phyloP scores from a whole-genome alignment of 2,113 vertebrate species.

The Bubo bubo region DNA sequence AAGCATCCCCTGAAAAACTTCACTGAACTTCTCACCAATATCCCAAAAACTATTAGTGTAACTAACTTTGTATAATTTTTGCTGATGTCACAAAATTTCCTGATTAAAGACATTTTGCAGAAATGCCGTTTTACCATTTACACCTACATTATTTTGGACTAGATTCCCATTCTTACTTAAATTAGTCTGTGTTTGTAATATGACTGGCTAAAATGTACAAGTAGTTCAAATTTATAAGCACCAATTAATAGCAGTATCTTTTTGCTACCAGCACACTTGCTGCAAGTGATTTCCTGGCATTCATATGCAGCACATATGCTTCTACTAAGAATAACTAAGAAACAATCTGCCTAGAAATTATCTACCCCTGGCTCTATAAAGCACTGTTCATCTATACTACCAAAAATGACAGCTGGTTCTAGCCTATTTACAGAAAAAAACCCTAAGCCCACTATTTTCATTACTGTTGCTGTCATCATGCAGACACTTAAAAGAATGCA shows the following conservation, averaged over 20 bases:
- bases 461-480: not conserved
- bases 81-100: not conserved
- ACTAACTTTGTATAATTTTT: not conserved
- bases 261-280: constrained; percentile 12
- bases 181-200: not conserved
- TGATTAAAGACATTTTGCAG: not conserved
- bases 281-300: constrained; percentile 67
- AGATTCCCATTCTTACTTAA: not conserved
- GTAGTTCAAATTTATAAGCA: not conserved
- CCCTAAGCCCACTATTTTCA: not conserved
- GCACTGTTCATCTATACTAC: constrained; percentile 12
- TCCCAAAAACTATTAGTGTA: not conserved
- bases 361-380: constrained; percentile 50
- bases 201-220: not conserved
- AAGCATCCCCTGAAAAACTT: not conserved
- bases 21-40: not conserved
- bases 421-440: constrained; percentile 14
- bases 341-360: constrained; percentile 68
- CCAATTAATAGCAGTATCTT: constrained; percentile 19
- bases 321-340: constrained; percentile 73
- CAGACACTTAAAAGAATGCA: constrained; percentile 17
- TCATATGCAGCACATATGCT: constrained; percentile 59
- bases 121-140: not conserved
- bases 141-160: not conserved
- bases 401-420: constrained; percentile 38